Evolutionary conservation across 2,888 invertebrate genomes (phyloP).

Genomic region (Diarsia rubi): DNA sequence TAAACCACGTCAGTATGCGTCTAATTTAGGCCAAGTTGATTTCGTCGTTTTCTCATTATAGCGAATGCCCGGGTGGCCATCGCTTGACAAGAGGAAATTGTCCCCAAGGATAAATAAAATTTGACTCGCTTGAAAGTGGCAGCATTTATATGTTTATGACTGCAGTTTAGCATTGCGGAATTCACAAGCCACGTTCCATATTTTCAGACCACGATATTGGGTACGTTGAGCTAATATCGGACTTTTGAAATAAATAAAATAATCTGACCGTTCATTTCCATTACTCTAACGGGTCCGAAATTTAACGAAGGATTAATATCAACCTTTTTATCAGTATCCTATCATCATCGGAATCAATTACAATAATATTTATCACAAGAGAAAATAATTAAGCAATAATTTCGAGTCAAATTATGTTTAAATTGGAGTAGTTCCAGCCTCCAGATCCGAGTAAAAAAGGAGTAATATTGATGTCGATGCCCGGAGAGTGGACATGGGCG

Average conservation of each 20-base stretch:
- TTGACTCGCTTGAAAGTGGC: constrained; percentile 83
- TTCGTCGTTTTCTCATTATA: constrained; percentile 88
- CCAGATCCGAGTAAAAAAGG: constrained; percentile 58
- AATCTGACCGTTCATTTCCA: constrained; percentile 9
- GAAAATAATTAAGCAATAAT: constrained; percentile 64
- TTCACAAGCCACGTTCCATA: constrained; percentile 60
- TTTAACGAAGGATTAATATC: constrained; percentile 30
- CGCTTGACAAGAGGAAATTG: constrained; percentile 89
- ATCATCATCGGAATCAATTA: constrained; percentile 45
- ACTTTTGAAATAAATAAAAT: constrained; percentile 15
- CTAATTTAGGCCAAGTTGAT: constrained; percentile 87
- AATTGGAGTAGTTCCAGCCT: constrained; percentile 65
- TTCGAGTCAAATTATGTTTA: constrained; percentile 60
- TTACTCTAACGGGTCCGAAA: not conserved
- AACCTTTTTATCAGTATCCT: constrained; percentile 41
- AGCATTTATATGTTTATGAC: constrained; percentile 86
- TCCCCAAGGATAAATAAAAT: constrained; percentile 88
- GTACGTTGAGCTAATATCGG: constrained; percentile 28
- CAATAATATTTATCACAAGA: constrained; percentile 60
- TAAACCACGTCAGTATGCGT: constrained; percentile 77
- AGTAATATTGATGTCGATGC: constrained; percentile 64
- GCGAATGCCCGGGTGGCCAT: constrained; percentile 87
- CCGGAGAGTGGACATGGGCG: constrained; percentile 72
- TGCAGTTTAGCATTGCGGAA: constrained; percentile 74
- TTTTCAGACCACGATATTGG: constrained; percentile 46